Percentiles rank a stretch among this genome's conserved stretches.
Evolutionary conservation across 92 coral and sea anemone genomes (phyloP).

Genomic region (Phenganax marumi): DNA sequence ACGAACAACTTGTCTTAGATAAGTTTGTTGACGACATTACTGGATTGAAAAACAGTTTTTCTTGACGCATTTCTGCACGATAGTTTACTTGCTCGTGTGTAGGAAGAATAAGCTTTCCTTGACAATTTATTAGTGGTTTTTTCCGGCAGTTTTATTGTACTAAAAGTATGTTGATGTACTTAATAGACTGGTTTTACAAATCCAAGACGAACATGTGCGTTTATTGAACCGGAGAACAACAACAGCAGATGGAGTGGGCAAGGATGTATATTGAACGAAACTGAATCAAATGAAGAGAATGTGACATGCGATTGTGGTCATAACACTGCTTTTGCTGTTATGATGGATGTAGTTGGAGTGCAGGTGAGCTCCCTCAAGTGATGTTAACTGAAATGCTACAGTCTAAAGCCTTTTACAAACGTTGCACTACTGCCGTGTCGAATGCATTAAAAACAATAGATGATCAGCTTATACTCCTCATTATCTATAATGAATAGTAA

Average conservation of each 20-base stretch:
- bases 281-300: conserved; percentile 39
- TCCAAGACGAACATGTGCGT: conserved; percentile 35
- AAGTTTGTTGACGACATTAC: too few species aligned
- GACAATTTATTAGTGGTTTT: not conserved
- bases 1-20: too few species aligned
- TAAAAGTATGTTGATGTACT: not conserved
- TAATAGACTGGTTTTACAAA: conserved; percentile 31
- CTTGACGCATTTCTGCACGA: not conserved
- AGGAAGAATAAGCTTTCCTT: too few species aligned
- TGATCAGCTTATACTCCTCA: too few species aligned
- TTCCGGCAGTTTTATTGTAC: not conserved
- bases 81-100: too few species aligned
- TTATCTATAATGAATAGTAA: too few species aligned
- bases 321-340: conserved; percentile 55
- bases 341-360: conserved; percentile 49
- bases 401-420: not conserved
- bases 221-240: conserved; percentile 4
- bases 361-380: conserved; percentile 27
- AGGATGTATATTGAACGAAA: conserved; percentile 48
- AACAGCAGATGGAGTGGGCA: conserved; percentile 46
- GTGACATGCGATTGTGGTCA: conserved; percentile 59
- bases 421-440: too few species aligned
- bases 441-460: too few species aligned
- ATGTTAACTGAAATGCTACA: not conserved
- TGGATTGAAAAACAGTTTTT: not conserved